phyloP scores from a whole-genome alignment of 2,797 vertebrate genomes.

The Glossophaga mutica region DNA sequence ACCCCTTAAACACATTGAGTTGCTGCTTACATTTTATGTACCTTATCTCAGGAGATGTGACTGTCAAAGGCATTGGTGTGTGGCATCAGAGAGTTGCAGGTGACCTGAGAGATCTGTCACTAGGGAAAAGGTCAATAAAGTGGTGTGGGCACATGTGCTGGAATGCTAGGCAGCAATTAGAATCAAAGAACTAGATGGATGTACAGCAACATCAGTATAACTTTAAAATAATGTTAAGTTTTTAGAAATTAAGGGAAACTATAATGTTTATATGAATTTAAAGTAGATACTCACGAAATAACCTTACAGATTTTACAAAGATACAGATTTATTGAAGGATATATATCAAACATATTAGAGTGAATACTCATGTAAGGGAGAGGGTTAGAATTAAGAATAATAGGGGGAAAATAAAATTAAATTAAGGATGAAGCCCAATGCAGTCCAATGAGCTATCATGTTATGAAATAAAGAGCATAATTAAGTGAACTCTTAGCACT shows the following conservation, averaged over 20 bases:
- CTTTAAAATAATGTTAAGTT: not conserved
- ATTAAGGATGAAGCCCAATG: not conserved
- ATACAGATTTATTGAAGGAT: not conserved
- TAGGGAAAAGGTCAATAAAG: not conserved
- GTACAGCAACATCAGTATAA: not conserved
- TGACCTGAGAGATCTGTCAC: not conserved
- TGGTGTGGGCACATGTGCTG: not conserved
- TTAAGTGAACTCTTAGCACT: not conserved
- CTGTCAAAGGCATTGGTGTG: not conserved
- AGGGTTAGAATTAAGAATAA: not conserved
- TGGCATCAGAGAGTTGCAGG: not conserved
- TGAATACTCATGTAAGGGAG: not conserved
- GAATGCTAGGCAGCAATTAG: not conserved
- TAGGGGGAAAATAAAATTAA: not conserved
- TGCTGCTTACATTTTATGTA: not conserved
- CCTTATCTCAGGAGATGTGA: not conserved
- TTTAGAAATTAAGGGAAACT: not conserved
- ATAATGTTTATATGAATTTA: not conserved
- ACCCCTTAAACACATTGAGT: not conserved
- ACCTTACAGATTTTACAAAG: not conserved
- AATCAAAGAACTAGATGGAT: not conserved
- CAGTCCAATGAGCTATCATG: not conserved
- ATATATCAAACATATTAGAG: not conserved
- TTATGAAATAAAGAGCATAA: not conserved
- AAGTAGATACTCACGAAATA: not conserved